Evolutionary conservation across 2,113 vertebrate genomes (phyloP).

Genomic region (Ammospiza caudacuta): DNA sequence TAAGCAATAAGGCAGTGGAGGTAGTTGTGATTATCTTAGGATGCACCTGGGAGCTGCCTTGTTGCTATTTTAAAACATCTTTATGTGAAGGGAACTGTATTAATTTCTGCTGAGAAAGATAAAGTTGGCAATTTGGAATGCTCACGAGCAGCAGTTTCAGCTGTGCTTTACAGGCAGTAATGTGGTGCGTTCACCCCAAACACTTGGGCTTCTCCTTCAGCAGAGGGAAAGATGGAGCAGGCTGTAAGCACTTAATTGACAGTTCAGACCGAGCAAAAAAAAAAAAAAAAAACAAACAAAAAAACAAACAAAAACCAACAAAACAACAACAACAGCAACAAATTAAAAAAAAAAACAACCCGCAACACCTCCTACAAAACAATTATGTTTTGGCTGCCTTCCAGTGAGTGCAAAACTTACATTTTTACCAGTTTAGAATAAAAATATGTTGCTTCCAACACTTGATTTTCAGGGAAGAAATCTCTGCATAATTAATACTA

Average conservation of each 20-base stretch:
- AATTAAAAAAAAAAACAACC: background rate
- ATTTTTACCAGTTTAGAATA: constrained; percentile 34
- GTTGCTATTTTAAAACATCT: constrained; percentile 58
- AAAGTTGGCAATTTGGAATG: constrained; percentile 11
- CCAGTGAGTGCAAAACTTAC: background rate
- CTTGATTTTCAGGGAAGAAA: constrained; percentile 12
- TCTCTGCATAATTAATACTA: constrained; percentile 39
- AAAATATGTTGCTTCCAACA: background rate
- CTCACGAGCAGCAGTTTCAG: constrained; percentile 15
- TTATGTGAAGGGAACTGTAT: constrained; percentile 45
- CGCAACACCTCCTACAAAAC: background rate
- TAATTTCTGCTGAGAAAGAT: constrained; percentile 63
- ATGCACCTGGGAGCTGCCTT: constrained; percentile 47
- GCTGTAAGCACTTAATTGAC: constrained; percentile 43
- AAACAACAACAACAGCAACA: background rate
- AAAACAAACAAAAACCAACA: too few species aligned
- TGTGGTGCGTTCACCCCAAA: background rate
- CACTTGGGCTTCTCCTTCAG: constrained; percentile 13
- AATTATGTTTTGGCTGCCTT: background rate
- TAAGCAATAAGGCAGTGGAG: constrained; percentile 60
- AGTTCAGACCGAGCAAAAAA: background rate
- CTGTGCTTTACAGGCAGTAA: constrained; percentile 11
- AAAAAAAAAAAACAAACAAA: background rate
- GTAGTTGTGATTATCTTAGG: constrained; percentile 53
- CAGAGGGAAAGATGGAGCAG: constrained; percentile 15